Percentiles rank a stretch among this genome's conserved stretches.
These are phyloP conservation scores for Istiophorus platypterus DNA, from an alignment of 2,113 vertebrate genomes.

Conservation along the genomic window DNA sequence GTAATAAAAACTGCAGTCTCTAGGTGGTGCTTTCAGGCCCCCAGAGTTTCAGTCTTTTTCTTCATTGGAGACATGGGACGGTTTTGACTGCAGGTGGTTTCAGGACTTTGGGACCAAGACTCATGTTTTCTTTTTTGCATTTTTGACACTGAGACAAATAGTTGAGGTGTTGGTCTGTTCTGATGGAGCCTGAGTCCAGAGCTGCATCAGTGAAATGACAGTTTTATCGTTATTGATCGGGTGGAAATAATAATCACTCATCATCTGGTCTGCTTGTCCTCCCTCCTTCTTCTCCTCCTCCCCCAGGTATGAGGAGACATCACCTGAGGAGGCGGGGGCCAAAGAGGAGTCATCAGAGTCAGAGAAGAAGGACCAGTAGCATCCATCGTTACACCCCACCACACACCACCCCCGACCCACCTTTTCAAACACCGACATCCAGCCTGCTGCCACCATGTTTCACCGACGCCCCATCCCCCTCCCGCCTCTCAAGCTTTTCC, in stretches of 20 bases:
- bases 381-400: background rate
- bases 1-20: too few species aligned
- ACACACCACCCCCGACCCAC: background rate
- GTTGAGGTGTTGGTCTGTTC: too few species aligned
- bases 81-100: too few species aligned
- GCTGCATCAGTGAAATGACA: background rate
- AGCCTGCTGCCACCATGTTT: slow-evolving; percentile 61
- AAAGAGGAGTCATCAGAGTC: slow-evolving; percentile 76
- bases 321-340: slow-evolving; percentile 62
- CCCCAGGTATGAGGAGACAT: slow-evolving; percentile 83
- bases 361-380: slow-evolving; percentile 84
- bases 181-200: too few species aligned
- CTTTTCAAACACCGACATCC: slow-evolving; percentile 14
- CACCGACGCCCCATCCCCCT: slow-evolving; percentile 58
- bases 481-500: slow-evolving; percentile 12
- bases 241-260: background rate
- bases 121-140: too few species aligned
- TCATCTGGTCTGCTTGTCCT: background rate
- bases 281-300: too few species aligned
- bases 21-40: too few species aligned
- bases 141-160: too few species aligned
- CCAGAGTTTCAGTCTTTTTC: too few species aligned
- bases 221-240: background rate
- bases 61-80: too few species aligned
- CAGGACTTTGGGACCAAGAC: too few species aligned